Conservation (phyloP, 2,113 vertebrate species). For the Erinaceus europaeus region DNA sequence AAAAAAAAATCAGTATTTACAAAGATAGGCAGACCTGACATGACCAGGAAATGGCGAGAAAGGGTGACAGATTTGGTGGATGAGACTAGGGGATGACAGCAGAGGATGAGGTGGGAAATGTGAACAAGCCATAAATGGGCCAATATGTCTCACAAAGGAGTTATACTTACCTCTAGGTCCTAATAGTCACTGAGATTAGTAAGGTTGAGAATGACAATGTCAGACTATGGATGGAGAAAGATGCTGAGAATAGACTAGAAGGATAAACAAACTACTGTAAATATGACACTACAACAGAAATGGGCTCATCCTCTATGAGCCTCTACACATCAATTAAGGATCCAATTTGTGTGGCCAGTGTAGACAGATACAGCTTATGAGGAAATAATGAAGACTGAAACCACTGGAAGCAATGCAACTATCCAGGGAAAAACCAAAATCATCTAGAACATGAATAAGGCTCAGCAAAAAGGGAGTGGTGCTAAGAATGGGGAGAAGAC, state of each 20-base stretch:
- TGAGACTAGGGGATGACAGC: not conserved
- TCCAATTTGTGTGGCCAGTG: not conserved
- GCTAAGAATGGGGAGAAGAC: not conserved
- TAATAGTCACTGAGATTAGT: not conserved
- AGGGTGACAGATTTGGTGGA: not conserved
- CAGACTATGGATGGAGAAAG: not conserved
- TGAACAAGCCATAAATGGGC: not conserved
- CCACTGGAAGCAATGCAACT: not conserved
- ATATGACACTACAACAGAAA: not conserved
- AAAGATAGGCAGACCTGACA: not conserved
- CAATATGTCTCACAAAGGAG: not conserved
- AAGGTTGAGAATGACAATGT: slow-evolving; percentile 9
- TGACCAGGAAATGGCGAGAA: not conserved
- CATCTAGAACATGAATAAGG: not conserved
- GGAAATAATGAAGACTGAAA: not conserved
- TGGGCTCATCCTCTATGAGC: not conserved
- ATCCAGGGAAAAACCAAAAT: slow-evolving; percentile 5
- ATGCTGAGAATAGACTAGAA: not conserved
- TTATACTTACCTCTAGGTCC: not conserved
- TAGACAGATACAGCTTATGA: not conserved
- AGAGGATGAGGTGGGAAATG: not conserved
- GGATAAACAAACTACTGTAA: not conserved
- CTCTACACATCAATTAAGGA: not conserved
- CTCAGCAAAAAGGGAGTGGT: not conserved
- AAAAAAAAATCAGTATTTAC: not conserved